phyloP scores from a whole-genome alignment of 2,797 vertebrate genomes.

The Erethizon dorsatum region DNA sequence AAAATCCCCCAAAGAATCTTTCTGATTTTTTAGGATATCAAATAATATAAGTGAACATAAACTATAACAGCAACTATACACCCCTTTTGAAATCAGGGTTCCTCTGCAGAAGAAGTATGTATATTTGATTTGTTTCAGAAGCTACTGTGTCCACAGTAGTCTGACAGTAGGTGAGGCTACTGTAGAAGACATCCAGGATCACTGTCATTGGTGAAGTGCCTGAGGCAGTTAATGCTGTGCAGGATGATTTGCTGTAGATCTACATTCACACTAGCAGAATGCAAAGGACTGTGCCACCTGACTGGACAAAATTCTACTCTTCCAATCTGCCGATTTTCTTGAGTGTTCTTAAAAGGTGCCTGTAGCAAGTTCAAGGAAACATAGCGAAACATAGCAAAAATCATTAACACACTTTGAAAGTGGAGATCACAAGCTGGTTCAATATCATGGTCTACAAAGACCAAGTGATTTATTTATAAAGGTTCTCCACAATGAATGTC shows the following conservation, averaged over 20 bases:
- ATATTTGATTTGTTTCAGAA: slow-evolving; percentile 96
- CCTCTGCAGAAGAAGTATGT: slow-evolving; percentile 94
- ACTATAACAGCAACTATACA: slow-evolving; percentile 95
- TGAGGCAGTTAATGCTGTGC: slow-evolving; percentile 96
- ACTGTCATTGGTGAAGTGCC: slow-evolving; percentile 99
- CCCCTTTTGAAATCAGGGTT: slow-evolving; percentile 94
- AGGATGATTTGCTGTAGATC: slow-evolving; percentile 97
- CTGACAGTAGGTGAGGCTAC: slow-evolving; percentile 98
- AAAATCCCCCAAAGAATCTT: slow-evolving; percentile 85
- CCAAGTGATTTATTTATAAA: slow-evolving; percentile 95
- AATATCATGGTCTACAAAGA: slow-evolving; percentile 97
- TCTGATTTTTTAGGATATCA: slow-evolving; percentile 98
- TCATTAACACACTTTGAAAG: slow-evolving; percentile 97
- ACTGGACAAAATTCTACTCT: slow-evolving; percentile 96
- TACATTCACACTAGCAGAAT: slow-evolving; percentile 96
- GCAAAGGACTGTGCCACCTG: slow-evolving; percentile 97
- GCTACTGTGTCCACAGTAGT: slow-evolving; percentile 98
- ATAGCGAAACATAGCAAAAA: slow-evolving; percentile 94
- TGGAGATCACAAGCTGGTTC: slow-evolving; percentile 94
- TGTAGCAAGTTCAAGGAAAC: slow-evolving; percentile 95
- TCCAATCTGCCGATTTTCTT: slow-evolving; percentile 93
- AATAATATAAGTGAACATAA: slow-evolving; percentile 97
- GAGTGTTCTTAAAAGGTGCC: slow-evolving; percentile 94
- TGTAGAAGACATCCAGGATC: slow-evolving; percentile 98
- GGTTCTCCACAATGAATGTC: slow-evolving; percentile 96